phyloP scores from a whole-genome alignment of 2,113 vertebrate species.

The Hippocampus zosterae region DNA sequence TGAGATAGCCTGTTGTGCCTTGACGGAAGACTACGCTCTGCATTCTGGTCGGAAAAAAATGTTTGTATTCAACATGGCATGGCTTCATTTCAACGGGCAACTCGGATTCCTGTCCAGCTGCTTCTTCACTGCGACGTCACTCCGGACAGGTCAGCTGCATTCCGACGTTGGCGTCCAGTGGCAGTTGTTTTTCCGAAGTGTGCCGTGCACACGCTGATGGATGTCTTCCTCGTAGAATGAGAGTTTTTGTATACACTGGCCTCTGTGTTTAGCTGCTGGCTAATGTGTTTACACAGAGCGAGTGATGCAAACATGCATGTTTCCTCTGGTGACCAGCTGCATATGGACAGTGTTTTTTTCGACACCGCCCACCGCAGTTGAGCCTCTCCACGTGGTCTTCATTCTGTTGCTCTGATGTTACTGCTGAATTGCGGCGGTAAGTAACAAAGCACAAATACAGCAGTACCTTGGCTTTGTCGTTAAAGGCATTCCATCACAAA shows the following conservation, averaged over 20 bases:
- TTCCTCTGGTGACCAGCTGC: conserved; percentile 61
- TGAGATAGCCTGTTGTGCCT: not conserved
- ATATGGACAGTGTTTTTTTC: conserved; percentile 39
- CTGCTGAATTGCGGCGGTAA: not conserved
- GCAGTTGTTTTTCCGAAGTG: conserved; percentile 52
- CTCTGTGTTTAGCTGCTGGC: conserved; percentile 53
- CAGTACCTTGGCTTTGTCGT: not conserved
- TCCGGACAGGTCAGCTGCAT: conserved; percentile 33
- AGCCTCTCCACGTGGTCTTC: not conserved
- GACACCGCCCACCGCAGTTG: conserved; percentile 7
- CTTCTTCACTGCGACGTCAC: not conserved
- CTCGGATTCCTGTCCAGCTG: not conserved
- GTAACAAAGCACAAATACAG: not conserved
- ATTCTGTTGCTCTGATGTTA: not conserved
- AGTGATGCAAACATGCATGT: conserved; percentile 43
- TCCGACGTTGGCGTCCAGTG: conserved; percentile 19
- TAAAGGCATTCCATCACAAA: no score
- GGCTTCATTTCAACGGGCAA: not conserved
- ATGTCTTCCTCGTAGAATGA: conserved; percentile 39
- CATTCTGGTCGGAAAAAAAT: not conserved
- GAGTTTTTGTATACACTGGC: conserved; percentile 53
- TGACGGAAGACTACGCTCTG: not conserved
- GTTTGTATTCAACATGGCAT: not conserved
- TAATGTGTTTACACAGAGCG: conserved; percentile 61
- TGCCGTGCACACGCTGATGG: conserved; percentile 36